phyloP scores from a whole-genome alignment of 2,113 vertebrate species.

The Rynchops niger region DNA sequence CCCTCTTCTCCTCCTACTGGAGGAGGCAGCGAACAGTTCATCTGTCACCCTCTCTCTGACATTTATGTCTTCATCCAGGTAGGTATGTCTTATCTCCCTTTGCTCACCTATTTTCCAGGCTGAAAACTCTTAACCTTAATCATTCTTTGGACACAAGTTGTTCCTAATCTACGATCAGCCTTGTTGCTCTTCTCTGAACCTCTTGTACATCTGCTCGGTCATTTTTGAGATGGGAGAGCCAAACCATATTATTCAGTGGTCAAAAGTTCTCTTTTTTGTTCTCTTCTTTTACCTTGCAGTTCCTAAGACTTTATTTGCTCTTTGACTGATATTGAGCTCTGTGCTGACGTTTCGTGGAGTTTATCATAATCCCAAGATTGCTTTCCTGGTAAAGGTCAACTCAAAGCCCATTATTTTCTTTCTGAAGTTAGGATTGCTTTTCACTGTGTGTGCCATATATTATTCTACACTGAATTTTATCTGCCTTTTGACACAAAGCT shows the following conservation, averaged over 20 bases:
- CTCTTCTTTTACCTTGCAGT: not conserved
- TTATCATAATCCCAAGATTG: not conserved
- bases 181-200: not conserved
- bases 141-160: not conserved
- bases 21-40: not conserved
- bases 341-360: not conserved
- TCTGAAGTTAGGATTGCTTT: not conserved
- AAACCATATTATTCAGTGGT: not conserved
- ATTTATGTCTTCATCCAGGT: not conserved
- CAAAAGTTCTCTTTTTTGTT: not conserved
- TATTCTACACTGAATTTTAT: not conserved
- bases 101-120: not conserved
- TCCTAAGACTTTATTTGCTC: not conserved
- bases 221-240: not conserved
- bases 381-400: not conserved
- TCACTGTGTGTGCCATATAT: not conserved
- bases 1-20: not conserved
- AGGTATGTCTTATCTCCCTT: not conserved
- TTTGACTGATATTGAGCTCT: not conserved
- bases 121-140: not conserved
- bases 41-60: not conserved
- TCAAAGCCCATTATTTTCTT: not conserved
- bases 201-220: not conserved
- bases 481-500: not conserved
- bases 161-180: not conserved